Conservation (phyloP, 2,113 vertebrate species). For the Corythornis vintsioides region DNA sequence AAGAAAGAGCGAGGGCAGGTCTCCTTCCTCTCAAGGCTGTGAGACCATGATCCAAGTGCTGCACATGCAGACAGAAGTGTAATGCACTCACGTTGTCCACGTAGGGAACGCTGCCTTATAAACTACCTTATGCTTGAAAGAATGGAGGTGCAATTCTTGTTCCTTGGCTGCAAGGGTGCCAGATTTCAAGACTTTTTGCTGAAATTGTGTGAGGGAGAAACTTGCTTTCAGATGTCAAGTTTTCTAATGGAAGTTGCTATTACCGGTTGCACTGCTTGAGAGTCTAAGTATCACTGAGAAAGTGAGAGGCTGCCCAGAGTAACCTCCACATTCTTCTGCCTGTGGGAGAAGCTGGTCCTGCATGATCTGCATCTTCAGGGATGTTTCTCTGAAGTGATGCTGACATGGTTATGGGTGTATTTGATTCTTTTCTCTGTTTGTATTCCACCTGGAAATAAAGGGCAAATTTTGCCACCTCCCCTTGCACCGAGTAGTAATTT, state of each 20-base stretch:
- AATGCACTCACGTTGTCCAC: accelerated
- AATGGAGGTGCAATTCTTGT: not conserved
- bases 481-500: not conserved
- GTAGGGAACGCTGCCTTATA: not conserved
- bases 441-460: not conserved
- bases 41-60: not conserved
- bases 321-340: not conserved
- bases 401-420: not conserved
- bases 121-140: not conserved
- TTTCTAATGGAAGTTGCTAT: not conserved
- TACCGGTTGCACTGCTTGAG: not conserved
- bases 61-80: not conserved
- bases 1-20: not conserved
- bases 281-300: not conserved
- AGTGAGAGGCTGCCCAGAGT: not conserved
- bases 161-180: not conserved
- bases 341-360: not conserved
- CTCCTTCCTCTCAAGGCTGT: not conserved
- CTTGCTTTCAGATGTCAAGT: not conserved
- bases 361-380: not conserved
- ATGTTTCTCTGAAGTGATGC: not conserved
- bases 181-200: not conserved
- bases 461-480: not conserved
- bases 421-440: not conserved
- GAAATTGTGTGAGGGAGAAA: not conserved